Evolutionary conservation across 35 echinoderm and acorn worm genomes (phyloP).

Genomic region (Apostichopus californicus): DNA sequence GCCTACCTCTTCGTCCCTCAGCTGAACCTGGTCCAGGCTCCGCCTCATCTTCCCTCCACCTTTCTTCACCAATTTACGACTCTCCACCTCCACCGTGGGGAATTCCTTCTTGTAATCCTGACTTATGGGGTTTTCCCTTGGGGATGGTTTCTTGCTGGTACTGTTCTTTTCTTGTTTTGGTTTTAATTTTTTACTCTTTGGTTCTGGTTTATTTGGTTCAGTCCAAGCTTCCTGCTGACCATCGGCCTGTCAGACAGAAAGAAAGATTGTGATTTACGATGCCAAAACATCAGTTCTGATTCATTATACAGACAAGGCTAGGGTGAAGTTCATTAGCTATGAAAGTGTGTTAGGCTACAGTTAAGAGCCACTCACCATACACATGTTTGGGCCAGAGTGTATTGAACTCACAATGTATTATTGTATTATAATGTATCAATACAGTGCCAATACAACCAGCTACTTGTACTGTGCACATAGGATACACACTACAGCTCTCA

Average conservation of each 20-base stretch:
- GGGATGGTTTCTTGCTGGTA: constrained; percentile 61
- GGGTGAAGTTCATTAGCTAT: no score
- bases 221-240: constrained; percentile 64
- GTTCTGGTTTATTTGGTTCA: constrained; percentile 46
- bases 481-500: no score
- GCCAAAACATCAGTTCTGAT: no score
- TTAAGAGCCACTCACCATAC: no score
- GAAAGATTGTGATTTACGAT: neutral
- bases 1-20: constrained; percentile 82
- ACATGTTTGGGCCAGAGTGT: no score
- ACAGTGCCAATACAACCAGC: no score
- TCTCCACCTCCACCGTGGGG: constrained; percentile 85
- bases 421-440: no score
- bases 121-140: constrained; percentile 76
- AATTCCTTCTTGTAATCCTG: constrained; percentile 81
- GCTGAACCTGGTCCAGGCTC: constrained; percentile 92
- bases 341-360: no score
- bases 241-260: neutral
- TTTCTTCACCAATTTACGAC: constrained; percentile 64
- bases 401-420: no score
- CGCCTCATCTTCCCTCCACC: constrained; percentile 69
- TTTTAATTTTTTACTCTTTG: constrained; percentile 50
- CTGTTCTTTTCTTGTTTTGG: constrained; percentile 54
- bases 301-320: no score
- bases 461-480: no score